Base-by-base conservation (phyloP, 2,113 vertebrate genomes). In the Dromas ardeola region DNA sequence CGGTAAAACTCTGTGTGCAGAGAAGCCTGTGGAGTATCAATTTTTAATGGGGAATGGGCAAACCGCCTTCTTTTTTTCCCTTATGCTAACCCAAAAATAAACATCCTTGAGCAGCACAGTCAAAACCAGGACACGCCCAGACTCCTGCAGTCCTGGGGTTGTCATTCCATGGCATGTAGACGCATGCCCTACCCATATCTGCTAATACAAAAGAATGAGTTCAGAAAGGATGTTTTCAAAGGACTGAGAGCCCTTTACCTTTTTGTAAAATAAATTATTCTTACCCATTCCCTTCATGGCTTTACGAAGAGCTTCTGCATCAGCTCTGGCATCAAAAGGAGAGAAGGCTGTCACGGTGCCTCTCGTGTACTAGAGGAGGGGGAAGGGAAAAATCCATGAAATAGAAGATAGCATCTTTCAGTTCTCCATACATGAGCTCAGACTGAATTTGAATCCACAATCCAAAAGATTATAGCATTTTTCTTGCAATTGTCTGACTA, bases 211-310 rank as follows among this genome's bases (percentile, higher is more conserved):
- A 36, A 38, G 61, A 42, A 32, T 0, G 0, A 43, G 34, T 61
- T 82, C 43, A 90, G 73, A 90, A 76, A 85, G 6, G 15, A 52
- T 11, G 4, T 36, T 25, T 69, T 30, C 27, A 56, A 81, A 77
- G 18, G 20, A 92, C 32, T 1, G 25, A 47, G 13, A 74, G 17
- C 10, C 15, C 27, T 70, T 53, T 40, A n/a, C 17, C 32, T 79
- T 23, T 55, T 21, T 1, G 1, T 55, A 43, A 84, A 53, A 61
- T 34, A 30, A 32, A 30, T 34, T 40, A 25, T 61, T 83, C 93
- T 99, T 97, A 99, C 99, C 99, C 8, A 99, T 94, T 93, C 99
- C 99, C 96, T 99, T 99, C 99, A 99, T 99, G 88, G 99, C 99
- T 94, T 98, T 99, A 53, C 99, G 98, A 66, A 99, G 99, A 49